Evolutionary conservation across 2,888 invertebrate species (phyloP).

Genomic region (Torymus aiolomorphi): DNA sequence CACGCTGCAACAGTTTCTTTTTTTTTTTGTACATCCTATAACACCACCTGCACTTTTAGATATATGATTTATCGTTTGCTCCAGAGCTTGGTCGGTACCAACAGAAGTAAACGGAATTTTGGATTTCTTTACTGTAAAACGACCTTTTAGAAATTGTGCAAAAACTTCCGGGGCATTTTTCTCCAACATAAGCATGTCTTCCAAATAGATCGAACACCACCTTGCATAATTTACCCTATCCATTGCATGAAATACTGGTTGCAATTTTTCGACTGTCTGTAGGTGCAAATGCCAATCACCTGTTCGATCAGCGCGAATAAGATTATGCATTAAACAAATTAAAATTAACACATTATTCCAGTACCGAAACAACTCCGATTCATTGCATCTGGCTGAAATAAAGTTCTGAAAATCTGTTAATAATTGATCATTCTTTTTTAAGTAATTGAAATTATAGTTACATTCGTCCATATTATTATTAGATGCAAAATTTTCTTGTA

Average conservation of each 20-base stretch:
- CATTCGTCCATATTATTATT: not conserved
- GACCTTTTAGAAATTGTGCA: conserved; percentile 17
- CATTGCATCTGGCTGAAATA: not conserved
- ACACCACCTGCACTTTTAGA: no score
- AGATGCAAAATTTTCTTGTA: no score
- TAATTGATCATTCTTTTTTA: not conserved
- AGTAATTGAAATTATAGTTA: not conserved
- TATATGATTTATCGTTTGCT: no score
- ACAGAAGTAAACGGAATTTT: not conserved
- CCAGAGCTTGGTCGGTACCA: no score
- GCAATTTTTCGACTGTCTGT: conserved; percentile 5
- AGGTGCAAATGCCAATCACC: conserved; percentile 36
- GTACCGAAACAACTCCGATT: conserved; percentile 14
- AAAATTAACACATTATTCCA: conserved; percentile 30
- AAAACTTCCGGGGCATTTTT: conserved; percentile 16
- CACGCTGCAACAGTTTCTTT: conserved; percentile 23
- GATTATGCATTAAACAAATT: conserved; percentile 31
- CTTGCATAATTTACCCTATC: no score
- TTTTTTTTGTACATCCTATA: conserved; percentile 4
- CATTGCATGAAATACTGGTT: conserved; percentile 11
- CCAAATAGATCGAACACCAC: conserved; percentile 18
- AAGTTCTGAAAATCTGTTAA: conserved; percentile 15
- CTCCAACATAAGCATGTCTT: conserved; percentile 20
- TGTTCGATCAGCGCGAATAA: conserved; percentile 31
- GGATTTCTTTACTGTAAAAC: conserved; percentile 31